Conservation (phyloP, 2,888 invertebrate genomes). For the Trissolcus brochymenae region DNA sequence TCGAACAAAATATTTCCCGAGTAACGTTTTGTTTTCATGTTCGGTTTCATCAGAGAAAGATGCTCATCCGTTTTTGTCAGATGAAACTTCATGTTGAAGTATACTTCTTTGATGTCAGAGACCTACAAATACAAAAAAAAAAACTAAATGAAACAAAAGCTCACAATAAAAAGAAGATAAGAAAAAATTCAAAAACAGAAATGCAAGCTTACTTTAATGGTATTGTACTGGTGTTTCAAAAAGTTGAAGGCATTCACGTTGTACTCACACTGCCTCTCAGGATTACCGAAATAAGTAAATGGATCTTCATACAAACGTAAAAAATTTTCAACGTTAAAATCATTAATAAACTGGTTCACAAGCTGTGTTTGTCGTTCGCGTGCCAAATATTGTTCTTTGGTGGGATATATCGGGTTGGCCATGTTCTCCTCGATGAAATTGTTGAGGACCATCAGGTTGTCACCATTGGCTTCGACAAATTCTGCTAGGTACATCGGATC, state of each 20-base stretch:
- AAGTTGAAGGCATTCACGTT: slow-evolving; percentile 5
- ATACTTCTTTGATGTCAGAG: not conserved
- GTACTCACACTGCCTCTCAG: slow-evolving; percentile 25
- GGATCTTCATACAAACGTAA: slow-evolving; percentile 77
- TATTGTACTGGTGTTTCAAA: not conserved
- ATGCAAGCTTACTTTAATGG: not conserved
- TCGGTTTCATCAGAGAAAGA: not conserved
- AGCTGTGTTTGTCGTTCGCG: not conserved
- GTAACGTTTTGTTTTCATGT: not conserved
- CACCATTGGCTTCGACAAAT: slow-evolving; percentile 1
- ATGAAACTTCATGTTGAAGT: not conserved
- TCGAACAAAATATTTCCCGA: not conserved
- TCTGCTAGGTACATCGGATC: slow-evolving; percentile 65
- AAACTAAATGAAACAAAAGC: not conserved
- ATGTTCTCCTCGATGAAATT: slow-evolving; percentile 11
- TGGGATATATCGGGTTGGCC: not conserved
- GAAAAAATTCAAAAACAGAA: not conserved
- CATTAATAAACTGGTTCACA: slow-evolving; percentile 71
- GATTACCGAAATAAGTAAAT: slow-evolving; percentile 67
- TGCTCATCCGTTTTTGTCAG: not conserved
- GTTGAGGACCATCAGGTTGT: not conserved
- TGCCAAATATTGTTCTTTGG: slow-evolving; percentile 2
- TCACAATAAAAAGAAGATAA: not conserved
- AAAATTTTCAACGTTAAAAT: slow-evolving; percentile 76
- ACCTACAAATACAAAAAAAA: not conserved